These are phyloP conservation scores for Mus pahari DNA, from an alignment of 2,113 vertebrate genomes.

Conservation along the genomic window DNA sequence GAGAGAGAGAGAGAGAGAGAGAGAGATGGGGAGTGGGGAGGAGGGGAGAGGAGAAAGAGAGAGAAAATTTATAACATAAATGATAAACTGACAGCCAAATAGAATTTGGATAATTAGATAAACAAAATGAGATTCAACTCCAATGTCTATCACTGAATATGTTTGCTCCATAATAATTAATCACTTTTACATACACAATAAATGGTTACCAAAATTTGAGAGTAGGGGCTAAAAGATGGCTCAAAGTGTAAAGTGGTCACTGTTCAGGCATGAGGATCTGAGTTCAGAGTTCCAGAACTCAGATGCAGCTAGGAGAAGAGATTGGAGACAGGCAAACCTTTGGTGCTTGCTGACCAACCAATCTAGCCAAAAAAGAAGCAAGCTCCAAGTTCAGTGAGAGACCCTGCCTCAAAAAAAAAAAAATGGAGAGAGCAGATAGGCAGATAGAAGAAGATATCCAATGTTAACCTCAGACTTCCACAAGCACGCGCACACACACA, in stretches of 20 bases:
- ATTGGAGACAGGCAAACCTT: neutral
- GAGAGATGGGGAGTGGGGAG: too few relatives aligned
- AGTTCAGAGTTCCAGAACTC: neutral
- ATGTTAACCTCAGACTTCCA: neutral
- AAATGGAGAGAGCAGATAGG: neutral
- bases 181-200: neutral
- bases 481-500: neutral
- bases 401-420: neutral
- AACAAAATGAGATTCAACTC: neutral
- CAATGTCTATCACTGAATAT: neutral
- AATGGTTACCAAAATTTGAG: neutral
- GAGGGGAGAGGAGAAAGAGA: too few relatives aligned
- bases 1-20: too few relatives aligned
- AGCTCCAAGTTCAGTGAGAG: neutral
- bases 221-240: neutral
- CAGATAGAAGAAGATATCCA: neutral
- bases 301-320: neutral
- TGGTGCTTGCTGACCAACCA: neutral
- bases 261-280: neutral
- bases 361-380: neutral
- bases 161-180: neutral
- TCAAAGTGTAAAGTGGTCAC: neutral
- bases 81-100: neutral
- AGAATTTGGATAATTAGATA: neutral
- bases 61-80: too few relatives aligned